Evolutionary conservation across 1,140 invertebrate species (phyloP).

Genomic region (Zaprionus ornatus): DNA sequence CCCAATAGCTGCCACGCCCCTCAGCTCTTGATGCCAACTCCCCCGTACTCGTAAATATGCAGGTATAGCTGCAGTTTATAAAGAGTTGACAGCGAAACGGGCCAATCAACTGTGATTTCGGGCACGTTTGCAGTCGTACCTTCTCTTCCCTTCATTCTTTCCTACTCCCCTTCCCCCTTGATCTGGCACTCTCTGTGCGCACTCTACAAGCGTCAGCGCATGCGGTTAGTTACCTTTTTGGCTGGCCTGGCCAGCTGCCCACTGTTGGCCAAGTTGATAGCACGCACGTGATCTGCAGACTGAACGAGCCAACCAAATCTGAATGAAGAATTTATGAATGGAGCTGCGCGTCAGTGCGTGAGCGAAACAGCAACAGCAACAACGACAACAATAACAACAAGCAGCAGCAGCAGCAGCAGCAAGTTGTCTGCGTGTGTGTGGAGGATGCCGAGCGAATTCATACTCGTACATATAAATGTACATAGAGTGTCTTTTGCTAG

Average conservation of each 20-base stretch:
- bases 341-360: slow-evolving; percentile 47
- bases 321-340: slow-evolving; percentile 80
- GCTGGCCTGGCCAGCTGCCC: slow-evolving; percentile 20
- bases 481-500: background rate
- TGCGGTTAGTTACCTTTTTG: slow-evolving; percentile 16
- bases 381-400: too few species aligned
- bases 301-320: slow-evolving; percentile 57
- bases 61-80: slow-evolving; percentile 1
- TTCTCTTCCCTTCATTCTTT: background rate
- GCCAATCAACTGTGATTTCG: slow-evolving; percentile 62
- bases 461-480: too few species aligned
- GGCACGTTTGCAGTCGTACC: slow-evolving; percentile 11
- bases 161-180: background rate
- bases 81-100: slow-evolving; percentile 56
- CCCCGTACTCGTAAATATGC: slow-evolving; percentile 38
- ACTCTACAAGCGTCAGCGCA: too few species aligned
- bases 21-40: background rate
- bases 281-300: slow-evolving; percentile 76
- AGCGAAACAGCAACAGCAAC: slow-evolving; percentile 31
- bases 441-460: slow-evolving; percentile 5
- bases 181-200: background rate
- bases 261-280: slow-evolving; percentile 57
- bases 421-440: slow-evolving; percentile 7
- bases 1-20: slow-evolving; percentile 16
- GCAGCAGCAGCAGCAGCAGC: background rate